Evolutionary conservation across 2,113 vertebrate genomes (phyloP).

Genomic region (Labeo rohita): DNA sequence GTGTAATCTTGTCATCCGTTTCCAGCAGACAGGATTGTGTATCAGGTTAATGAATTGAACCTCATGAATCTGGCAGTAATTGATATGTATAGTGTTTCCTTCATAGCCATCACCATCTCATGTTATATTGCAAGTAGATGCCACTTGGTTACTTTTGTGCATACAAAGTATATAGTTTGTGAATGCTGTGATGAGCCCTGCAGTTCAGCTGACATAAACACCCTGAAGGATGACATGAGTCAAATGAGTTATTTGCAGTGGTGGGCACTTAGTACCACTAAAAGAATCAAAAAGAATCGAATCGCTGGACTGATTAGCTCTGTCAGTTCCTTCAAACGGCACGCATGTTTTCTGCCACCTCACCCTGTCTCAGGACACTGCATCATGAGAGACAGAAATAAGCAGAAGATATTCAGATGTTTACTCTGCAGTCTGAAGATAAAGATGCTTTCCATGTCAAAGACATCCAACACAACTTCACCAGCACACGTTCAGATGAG

Average conservation of each 20-base stretch:
- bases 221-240: neutral
- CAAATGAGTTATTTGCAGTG: neutral
- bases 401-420: neutral
- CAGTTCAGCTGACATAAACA: neutral
- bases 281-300: too few relatives aligned
- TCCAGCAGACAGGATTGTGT: neutral
- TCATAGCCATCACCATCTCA: neutral
- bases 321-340: neutral
- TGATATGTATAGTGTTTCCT: neutral
- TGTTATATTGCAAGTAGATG: neutral
- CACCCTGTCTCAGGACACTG: neutral
- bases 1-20: neutral
- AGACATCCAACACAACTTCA: too few relatives aligned
- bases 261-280: neutral
- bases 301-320: neutral
- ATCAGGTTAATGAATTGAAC: neutral
- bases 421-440: neutral
- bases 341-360: neutral
- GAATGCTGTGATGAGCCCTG: neutral
- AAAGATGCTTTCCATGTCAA: too few relatives aligned
- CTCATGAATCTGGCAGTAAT: neutral
- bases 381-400: neutral
- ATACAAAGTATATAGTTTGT: neutral
- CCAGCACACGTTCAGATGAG: neutral
- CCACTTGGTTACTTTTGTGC: neutral